Conservation (phyloP, 2,888 invertebrate species). For the Nebria brevicollis region DNA sequence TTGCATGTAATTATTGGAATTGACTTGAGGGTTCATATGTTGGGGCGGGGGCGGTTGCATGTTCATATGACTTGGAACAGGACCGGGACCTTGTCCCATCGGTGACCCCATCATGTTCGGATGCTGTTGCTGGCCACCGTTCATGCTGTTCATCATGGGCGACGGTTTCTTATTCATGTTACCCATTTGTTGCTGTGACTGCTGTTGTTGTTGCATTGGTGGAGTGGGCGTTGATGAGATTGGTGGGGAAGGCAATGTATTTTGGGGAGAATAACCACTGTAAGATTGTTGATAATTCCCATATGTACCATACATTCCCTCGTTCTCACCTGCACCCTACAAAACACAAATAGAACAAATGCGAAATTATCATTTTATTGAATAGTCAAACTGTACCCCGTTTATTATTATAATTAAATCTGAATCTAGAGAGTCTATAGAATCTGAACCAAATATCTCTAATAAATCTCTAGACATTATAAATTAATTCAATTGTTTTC, state of each 20-base stretch:
- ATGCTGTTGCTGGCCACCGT: conserved; percentile 57
- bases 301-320: conserved; percentile 64
- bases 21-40: conserved; percentile 63
- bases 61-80: conserved; percentile 60
- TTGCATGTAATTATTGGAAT: conserved; percentile 62
- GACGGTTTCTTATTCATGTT: conserved; percentile 63
- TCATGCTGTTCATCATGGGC: conserved; percentile 62
- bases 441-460: too few species aligned
- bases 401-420: too few species aligned
- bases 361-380: not conserved
- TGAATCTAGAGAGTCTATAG: too few species aligned
- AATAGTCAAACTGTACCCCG: too few species aligned
- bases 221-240: conserved; percentile 61
- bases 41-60: conserved; percentile 57
- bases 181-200: conserved; percentile 57
- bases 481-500: too few species aligned
- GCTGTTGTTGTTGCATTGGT: conserved; percentile 56
- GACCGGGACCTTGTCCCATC: conserved; percentile 57
- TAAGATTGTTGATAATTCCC: conserved; percentile 61
- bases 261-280: conserved; percentile 64
- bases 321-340: conserved; percentile 66
- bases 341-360: conserved; percentile 13
- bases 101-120: conserved; percentile 64
- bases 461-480: too few species aligned
- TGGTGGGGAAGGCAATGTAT: conserved; percentile 64